phyloP scores from a whole-genome alignment of 2,888 invertebrate genomes.

The Agriotes lineatus region DNA sequence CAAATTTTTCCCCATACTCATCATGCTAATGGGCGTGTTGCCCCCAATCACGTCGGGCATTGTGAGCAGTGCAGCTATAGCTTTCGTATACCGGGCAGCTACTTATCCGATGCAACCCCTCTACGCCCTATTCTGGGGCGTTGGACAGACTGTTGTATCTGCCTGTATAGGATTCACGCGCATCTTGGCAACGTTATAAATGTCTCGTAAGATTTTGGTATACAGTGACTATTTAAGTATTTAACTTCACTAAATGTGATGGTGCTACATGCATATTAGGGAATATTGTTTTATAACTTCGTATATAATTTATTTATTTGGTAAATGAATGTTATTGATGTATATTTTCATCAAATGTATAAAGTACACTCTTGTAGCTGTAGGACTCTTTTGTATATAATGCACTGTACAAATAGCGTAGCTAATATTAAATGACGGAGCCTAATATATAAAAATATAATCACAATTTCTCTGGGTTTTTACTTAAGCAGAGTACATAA shows the following conservation, averaged over 20 bases:
- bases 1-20: conserved; percentile 90
- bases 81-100: conserved; percentile 93
- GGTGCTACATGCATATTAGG: conserved; percentile 61
- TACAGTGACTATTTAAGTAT: conserved; percentile 31
- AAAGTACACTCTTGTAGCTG: conserved; percentile 52
- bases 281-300: conserved; percentile 32
- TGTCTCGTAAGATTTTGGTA: conserved; percentile 19
- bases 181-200: conserved; percentile 89
- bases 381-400: conserved; percentile 60
- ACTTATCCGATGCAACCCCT: conserved; percentile 90
- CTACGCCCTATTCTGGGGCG: conserved; percentile 94
- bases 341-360: conserved; percentile 52
- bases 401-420: conserved; percentile 53
- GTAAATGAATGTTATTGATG: conserved; percentile 43
- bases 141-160: conserved; percentile 91
- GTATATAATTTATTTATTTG: conserved; percentile 33
- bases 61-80: conserved; percentile 91
- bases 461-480: no score
- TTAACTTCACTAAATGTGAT: conserved; percentile 60
- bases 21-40: conserved; percentile 90
- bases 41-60: conserved; percentile 91
- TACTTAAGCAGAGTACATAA: no score
- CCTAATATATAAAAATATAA: conserved; percentile 24
- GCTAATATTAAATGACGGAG: conserved; percentile 37
- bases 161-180: conserved; percentile 93